Percentiles rank a stretch among this genome's conserved stretches.
phyloP scores from a whole-genome alignment of 2,888 invertebrate species.

The Xestoiulus laeticollis region DNA sequence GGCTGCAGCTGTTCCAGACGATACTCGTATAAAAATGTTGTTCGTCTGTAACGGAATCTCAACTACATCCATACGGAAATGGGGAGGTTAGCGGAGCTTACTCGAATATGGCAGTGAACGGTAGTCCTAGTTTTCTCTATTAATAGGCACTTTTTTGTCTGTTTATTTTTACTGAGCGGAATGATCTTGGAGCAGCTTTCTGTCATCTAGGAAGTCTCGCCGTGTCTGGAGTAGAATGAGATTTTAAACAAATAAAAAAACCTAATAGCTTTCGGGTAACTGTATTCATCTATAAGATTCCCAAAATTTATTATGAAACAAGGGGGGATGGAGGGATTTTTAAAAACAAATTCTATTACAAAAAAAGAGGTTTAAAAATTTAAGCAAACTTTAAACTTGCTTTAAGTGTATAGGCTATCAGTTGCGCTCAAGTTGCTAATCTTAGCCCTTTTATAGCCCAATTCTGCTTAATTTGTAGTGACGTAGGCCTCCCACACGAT shows the following conservation, averaged over 20 bases:
- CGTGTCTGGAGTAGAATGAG: not conserved
- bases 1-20: not conserved
- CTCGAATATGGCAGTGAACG: not conserved
- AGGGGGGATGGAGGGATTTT: not conserved
- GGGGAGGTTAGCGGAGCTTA: not conserved
- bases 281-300: not conserved
- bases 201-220: not conserved
- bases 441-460: too few relatives aligned
- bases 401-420: too few relatives aligned
- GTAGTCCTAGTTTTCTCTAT: not conserved
- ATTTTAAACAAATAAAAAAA: not conserved
- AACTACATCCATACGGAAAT: not conserved
- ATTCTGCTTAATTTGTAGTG: too few relatives aligned
- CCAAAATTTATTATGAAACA: not conserved
- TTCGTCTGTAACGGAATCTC: not conserved
- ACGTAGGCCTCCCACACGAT: too few relatives aligned
- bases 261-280: not conserved
- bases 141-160: not conserved
- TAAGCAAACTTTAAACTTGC: too few relatives aligned
- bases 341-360: too few relatives aligned
- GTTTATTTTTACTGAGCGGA: not conserved
- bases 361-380: too few relatives aligned
- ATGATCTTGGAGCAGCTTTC: constrained; percentile 18
- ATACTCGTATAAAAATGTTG: not conserved
- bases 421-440: too few relatives aligned